These are phyloP conservation scores for Drosophila eugracilis DNA, from an alignment of 1,140 invertebrate genomes.

Conservation along the genomic window DNA sequence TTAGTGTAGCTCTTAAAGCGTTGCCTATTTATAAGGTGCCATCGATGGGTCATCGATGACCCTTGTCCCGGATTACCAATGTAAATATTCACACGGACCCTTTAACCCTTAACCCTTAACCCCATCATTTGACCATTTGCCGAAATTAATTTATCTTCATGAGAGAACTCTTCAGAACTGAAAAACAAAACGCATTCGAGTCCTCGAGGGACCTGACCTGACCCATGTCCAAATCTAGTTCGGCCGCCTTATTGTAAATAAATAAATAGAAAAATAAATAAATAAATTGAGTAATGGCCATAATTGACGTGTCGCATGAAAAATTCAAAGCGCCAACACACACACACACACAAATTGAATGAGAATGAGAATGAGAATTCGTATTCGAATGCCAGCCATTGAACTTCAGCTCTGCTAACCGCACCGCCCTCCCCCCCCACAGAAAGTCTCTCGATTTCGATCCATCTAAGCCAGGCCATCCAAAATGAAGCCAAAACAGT, in stretches of 20 bases:
- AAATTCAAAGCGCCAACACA: conserved; percentile 60
- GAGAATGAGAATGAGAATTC: neutral
- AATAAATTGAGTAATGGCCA: conserved; percentile 79
- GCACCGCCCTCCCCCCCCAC: no score
- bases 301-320: conserved; percentile 71
- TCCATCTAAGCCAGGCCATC: no score
- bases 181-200: conserved; percentile 1
- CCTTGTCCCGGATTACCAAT: conserved; percentile 46
- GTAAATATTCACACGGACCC: conserved; percentile 36
- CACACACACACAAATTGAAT: conserved; percentile 60
- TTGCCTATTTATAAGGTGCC: conserved; percentile 63
- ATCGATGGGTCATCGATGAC: conserved; percentile 39
- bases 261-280: conserved; percentile 72
- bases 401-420: conserved; percentile 36
- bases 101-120: conserved; percentile 27
- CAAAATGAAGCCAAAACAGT: conserved; percentile 29
- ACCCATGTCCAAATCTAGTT: conserved; percentile 28
- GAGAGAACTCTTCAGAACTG: conserved; percentile 4
- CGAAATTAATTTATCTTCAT: conserved; percentile 74
- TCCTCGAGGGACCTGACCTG: conserved; percentile 22
- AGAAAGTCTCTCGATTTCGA: no score
- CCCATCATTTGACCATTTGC: conserved; percentile 65
- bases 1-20: no score
- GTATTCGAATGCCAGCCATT: conserved; percentile 46
- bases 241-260: conserved; percentile 51